Conservation (phyloP, 2,888 invertebrate species). For the Lepidochrysops patricia region DNA sequence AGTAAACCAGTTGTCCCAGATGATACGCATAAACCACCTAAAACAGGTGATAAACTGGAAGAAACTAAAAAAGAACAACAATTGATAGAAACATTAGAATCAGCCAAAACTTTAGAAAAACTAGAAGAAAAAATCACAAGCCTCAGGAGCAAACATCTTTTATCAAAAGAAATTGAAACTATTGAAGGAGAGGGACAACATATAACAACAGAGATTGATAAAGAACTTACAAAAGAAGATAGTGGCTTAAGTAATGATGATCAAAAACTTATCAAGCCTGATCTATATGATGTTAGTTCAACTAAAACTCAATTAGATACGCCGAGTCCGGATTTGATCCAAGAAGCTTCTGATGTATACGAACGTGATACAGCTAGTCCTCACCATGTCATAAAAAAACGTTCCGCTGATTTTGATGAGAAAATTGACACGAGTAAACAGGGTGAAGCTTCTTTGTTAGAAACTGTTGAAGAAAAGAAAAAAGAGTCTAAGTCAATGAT, state of each 20-base stretch:
- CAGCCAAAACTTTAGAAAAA: slow-evolving; percentile 61
- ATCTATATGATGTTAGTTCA: background rate
- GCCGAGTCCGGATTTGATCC: slow-evolving; percentile 25
- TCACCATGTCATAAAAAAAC: background rate
- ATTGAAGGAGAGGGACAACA: slow-evolving; percentile 25
- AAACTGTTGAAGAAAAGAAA: slow-evolving; percentile 27
- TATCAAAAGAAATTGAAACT: slow-evolving; percentile 36
- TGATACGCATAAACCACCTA: slow-evolving; percentile 9
- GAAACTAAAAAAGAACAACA: slow-evolving; percentile 30
- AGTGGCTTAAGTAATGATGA: background rate
- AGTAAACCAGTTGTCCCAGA: slow-evolving; percentile 44
- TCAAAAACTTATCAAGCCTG: slow-evolving; percentile 17
- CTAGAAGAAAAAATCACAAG: slow-evolving; percentile 61
- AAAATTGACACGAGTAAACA: background rate
- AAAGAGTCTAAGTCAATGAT: slow-evolving; percentile 32
- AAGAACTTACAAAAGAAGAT: background rate
- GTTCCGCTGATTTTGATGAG: background rate
- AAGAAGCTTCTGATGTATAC: slow-evolving; percentile 19
- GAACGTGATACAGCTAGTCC: slow-evolving; percentile 11
- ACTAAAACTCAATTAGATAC: slow-evolving; percentile 16
- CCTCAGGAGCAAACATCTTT: slow-evolving; percentile 44
- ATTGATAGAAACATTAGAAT: slow-evolving; percentile 45
- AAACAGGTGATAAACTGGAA: slow-evolving; percentile 15
- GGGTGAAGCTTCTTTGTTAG: background rate
- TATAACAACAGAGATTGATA: background rate